phyloP scores from a whole-genome alignment of 2,797 vertebrate species.

The Smutsia gigantea region DNA sequence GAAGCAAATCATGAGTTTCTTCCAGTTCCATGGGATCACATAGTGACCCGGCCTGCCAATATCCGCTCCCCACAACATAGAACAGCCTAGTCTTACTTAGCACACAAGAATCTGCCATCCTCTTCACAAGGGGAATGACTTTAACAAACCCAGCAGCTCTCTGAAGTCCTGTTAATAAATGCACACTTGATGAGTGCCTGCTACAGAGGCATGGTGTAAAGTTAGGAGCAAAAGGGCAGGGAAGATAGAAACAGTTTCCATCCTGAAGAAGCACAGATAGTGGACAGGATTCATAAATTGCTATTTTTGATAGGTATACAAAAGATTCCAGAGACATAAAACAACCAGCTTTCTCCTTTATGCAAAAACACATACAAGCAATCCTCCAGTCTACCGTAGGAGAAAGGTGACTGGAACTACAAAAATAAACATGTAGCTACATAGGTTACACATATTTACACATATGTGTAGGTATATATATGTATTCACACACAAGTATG shows the following conservation, averaged over 20 bases:
- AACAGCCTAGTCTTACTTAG: neutral
- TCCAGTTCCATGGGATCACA: neutral
- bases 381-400: neutral
- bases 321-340: neutral
- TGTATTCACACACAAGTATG: neutral
- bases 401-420: neutral
- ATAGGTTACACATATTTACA: neutral
- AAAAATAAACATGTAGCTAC: slow-evolving; percentile 15
- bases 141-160: neutral
- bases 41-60: no score
- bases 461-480: neutral
- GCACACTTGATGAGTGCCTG: neutral
- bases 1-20: slow-evolving; percentile 19
- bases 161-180: neutral
- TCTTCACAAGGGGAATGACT: neutral
- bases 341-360: slow-evolving; percentile 6
- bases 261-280: neutral
- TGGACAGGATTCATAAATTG: neutral
- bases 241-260: neutral
- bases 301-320: neutral
- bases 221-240: neutral
- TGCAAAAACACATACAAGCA: neutral
- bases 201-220: neutral
- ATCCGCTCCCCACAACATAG: no score
- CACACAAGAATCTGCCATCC: neutral